These are phyloP conservation scores for Grus americana DNA, from an alignment of 2,113 vertebrate species.

Conservation along the genomic window DNA sequence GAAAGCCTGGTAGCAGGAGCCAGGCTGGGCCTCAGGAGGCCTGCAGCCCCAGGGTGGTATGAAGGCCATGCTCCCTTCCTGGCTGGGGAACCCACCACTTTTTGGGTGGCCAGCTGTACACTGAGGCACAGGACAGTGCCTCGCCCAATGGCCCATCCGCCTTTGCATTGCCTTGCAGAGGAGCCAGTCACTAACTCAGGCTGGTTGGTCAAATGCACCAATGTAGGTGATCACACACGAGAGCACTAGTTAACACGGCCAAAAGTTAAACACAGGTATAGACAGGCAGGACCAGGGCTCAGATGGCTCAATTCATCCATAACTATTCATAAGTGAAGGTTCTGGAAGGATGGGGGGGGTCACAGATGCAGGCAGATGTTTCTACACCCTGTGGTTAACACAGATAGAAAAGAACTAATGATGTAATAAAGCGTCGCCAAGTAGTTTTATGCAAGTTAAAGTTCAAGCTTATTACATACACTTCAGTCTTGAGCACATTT, in stretches of 20 bases:
- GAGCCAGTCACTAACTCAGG: accelerated
- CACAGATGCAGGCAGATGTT: neutral
- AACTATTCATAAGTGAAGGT: accelerated
- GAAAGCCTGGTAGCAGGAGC: neutral
- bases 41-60: neutral
- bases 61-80: neutral
- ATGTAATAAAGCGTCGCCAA: neutral
- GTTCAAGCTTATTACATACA: neutral
- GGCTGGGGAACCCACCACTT: accelerated
- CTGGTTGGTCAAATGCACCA: accelerated
- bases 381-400: neutral
- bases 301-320: accelerated
- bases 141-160: accelerated
- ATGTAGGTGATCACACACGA: accelerated
- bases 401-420: neutral
- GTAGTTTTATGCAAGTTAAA: neutral
- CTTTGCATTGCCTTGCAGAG: accelerated
- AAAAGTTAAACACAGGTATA: accelerated
- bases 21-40: neutral
- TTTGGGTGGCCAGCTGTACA: accelerated
- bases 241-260: accelerated
- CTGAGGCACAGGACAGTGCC: neutral
- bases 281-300: neutral
- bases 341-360: neutral
- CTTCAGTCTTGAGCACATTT: neutral